Base-by-base conservation (phyloP, 2,888 invertebrate genomes). In the Cantharis rufa region DNA sequence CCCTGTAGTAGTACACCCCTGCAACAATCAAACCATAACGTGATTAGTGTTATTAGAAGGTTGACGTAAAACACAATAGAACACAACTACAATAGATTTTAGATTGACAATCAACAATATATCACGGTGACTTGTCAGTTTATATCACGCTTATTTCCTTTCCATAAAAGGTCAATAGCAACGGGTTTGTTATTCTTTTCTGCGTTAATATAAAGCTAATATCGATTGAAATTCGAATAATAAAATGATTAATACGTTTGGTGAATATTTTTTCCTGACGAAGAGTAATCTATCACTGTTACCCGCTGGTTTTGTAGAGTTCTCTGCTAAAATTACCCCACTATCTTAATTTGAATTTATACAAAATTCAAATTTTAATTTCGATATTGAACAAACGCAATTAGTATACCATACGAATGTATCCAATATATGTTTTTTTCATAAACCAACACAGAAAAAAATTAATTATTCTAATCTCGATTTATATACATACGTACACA, bases 1-100 rank as follows among this genome's bases (percentile, higher is more conserved):
- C 96, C 95, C 89, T 98, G 97, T 84, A 96, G 92, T 86, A 98
- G 90, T 86, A 97, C 95, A 79, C 98, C 98, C 88, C 97, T 97
- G 93, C 79, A 92, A 93, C 89, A 90, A 91, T 63, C 28, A 74
- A 73, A 73, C 70, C 70, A 72, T 70, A 75, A 78, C 64, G 70
- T 75, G 71, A 80, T 79, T 78, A 77, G 76, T 75, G 74, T 80
- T 79, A 82, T 82, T 81, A 80, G 78, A 69, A 72, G 48, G 71
- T 77, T 77, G 79, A 81, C 78, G 68, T 66, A 64, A 69, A 77
- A 74, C 75, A 81, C 80, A 80, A 78, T 75, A 76, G 74, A 69
- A 77, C 77, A 78, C 73, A 76, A 76, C 76, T 76, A 81, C 80
- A 81, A 81, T 80, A 78, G 80, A 76, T 81, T 81, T 79, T 79